Evolutionary conservation across 1,140 invertebrate species (phyloP).

Genomic region (Drosophila bifasciata): DNA sequence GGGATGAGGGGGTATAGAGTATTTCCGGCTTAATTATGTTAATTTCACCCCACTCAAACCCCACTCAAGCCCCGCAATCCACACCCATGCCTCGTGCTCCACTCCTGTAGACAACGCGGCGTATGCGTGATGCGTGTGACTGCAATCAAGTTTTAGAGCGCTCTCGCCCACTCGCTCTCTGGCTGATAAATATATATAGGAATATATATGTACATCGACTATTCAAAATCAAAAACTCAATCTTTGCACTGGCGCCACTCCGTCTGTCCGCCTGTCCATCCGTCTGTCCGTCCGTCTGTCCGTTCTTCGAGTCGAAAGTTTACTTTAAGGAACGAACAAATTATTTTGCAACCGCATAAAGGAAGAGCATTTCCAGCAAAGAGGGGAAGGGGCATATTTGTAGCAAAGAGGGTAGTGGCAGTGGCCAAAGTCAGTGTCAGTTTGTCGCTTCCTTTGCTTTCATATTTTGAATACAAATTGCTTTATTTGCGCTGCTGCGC

Average conservation of each 20-base stretch:
- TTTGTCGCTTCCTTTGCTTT: slow-evolving; percentile 68
- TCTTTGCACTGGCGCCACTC: slow-evolving; percentile 63
- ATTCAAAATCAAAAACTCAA: slow-evolving; percentile 45
- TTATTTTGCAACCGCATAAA: slow-evolving; percentile 57
- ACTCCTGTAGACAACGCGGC: slow-evolving; percentile 23
- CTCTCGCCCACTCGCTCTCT: slow-evolving; percentile 25
- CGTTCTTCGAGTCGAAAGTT: slow-evolving; percentile 22
- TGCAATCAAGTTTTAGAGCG: slow-evolving; percentile 29
- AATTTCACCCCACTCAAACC: slow-evolving; percentile 44
- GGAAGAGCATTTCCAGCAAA: slow-evolving; percentile 23
- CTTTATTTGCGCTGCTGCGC: slow-evolving; percentile 82
- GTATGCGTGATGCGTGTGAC: slow-evolving; percentile 44
- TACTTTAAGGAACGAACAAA: slow-evolving; percentile 48
- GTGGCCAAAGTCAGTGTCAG: slow-evolving; percentile 41
- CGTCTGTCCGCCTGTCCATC: neutral
- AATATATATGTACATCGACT: slow-evolving; percentile 9
- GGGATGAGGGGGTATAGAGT: neutral
- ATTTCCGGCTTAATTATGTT: slow-evolving; percentile 67
- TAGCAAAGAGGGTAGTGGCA: slow-evolving; percentile 19
- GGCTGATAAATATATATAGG: too few relatives aligned
- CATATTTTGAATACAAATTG: slow-evolving; percentile 84
- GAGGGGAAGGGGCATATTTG: slow-evolving; percentile 3
- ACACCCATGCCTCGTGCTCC: neutral
- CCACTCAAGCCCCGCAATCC: neutral
- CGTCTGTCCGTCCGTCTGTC: neutral